Base-by-base conservation (phyloP, 2,113 vertebrate species). In the Turnix velox region DNA sequence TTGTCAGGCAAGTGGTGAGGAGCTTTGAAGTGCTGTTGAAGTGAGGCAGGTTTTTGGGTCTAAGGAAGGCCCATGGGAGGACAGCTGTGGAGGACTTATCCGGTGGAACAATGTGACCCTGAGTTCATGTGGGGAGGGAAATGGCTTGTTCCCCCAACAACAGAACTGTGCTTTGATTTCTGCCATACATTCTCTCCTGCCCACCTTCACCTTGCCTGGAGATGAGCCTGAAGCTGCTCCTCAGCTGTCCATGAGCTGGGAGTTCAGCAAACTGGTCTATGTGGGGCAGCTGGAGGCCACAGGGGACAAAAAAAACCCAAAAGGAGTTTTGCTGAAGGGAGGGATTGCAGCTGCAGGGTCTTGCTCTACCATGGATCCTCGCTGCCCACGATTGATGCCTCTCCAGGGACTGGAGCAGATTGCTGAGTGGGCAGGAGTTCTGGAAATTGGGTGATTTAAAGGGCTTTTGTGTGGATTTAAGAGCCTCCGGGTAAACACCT, bases 161-260 rank as follows among this genome's bases (percentile, higher is more conserved):
- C 0, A 4, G 79, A 72, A 6, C n/a, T 18, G 4, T 0, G 0
- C 43, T 71, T 19, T 72, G 86, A 83, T 88, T 1, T 0, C 46
- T 66, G 55, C 54, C 1, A 3, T 27, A 24, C 0, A 4, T 45
- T 37, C 0, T 0, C 35, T 55, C 57, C 74, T 84, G 82, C 19
- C 1, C 4, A 0, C 62, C 76, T 49, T 83, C 30, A 17, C 54
- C 54, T 22, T 0, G 0, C 3, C 67, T 67, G 51, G 49, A 55
- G 67, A 61, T 13, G 19, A 61, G 33, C 37, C 55, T 62, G 42
- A 51, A 59, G 65, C 72, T 65, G 68, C 55, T 86, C 27, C n/a
- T 28, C 0, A 0, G 61, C 52, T 35, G 66, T 28, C 16, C 5
- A 6, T 0, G 2, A 71, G 58, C 8, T 1, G 6, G 55, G 31